These are phyloP conservation scores for Coptotermes formosanus DNA, from an alignment of 1,140 invertebrate genomes.

Conservation along the genomic window DNA sequence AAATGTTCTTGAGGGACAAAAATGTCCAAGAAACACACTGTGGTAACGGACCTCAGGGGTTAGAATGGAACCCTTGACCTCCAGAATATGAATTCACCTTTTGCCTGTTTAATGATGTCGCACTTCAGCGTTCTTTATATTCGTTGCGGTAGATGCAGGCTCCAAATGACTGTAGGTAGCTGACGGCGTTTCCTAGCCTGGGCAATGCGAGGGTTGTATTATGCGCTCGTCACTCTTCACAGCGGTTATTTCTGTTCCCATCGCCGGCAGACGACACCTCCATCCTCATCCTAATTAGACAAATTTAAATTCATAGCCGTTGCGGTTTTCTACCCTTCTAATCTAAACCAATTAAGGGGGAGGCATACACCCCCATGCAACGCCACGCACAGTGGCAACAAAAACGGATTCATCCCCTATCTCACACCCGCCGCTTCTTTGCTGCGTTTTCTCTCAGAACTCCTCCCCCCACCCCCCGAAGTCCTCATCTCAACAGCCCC, in stretches of 20 bases:
- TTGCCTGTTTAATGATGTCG: too few relatives aligned
- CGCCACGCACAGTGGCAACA: conserved; percentile 24
- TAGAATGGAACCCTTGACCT: too few relatives aligned
- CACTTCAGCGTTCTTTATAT: too few relatives aligned
- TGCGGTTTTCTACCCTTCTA: conserved; percentile 34
- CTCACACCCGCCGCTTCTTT: not conserved
- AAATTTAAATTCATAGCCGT: conserved; percentile 35
- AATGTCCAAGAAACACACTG: too few relatives aligned
- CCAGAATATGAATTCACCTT: too few relatives aligned
- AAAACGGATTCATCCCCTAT: not conserved
- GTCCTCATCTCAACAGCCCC: conserved; percentile 1
- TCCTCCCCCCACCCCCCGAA: not conserved
- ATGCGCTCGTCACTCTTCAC: not conserved
- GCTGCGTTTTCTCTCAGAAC: not conserved
- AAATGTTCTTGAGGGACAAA: too few relatives aligned
- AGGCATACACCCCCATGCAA: conserved; percentile 13
- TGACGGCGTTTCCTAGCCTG: too few relatives aligned
- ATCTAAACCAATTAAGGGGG: conserved; percentile 33
- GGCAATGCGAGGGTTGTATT: too few relatives aligned
- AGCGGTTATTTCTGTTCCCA: conserved; percentile 20
- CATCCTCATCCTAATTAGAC: conserved; percentile 33
- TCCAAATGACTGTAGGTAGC: too few relatives aligned
- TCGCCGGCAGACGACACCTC: conserved; percentile 22
- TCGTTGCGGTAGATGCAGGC: too few relatives aligned
- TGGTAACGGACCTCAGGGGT: too few relatives aligned